These are phyloP conservation scores for Dolichotis patagonum DNA, from an alignment of 2,113 vertebrate species.

Conservation along the genomic window DNA sequence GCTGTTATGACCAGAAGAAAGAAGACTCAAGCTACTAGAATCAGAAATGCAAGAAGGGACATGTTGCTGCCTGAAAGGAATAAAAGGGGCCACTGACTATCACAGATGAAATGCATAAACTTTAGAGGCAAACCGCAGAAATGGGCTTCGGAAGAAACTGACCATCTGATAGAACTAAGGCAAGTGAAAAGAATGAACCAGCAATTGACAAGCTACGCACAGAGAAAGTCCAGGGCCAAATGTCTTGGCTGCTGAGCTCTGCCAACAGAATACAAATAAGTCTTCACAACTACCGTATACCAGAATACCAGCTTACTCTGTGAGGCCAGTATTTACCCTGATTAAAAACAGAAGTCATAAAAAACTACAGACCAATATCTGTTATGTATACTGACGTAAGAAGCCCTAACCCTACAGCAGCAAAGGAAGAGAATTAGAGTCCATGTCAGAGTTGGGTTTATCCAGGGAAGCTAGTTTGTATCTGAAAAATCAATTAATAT, in stretches of 20 bases:
- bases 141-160: background rate
- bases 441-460: background rate
- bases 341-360: background rate
- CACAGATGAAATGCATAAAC: background rate
- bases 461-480: background rate
- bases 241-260: background rate
- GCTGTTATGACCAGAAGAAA: background rate
- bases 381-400: background rate
- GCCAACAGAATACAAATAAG: background rate
- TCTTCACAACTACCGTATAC: background rate
- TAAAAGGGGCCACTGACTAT: background rate
- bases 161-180: background rate
- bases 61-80: background rate
- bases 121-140: background rate
- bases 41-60: background rate
- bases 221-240: background rate
- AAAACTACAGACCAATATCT: no score
- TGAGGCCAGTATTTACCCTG: background rate
- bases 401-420: background rate
- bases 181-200: background rate
- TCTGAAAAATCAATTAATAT: background rate
- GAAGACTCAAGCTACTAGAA: background rate
- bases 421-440: background rate
- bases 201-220: background rate
- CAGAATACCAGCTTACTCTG: background rate